Conservation (phyloP, 2,888 invertebrate species). For the Drosophila robusta region DNA sequence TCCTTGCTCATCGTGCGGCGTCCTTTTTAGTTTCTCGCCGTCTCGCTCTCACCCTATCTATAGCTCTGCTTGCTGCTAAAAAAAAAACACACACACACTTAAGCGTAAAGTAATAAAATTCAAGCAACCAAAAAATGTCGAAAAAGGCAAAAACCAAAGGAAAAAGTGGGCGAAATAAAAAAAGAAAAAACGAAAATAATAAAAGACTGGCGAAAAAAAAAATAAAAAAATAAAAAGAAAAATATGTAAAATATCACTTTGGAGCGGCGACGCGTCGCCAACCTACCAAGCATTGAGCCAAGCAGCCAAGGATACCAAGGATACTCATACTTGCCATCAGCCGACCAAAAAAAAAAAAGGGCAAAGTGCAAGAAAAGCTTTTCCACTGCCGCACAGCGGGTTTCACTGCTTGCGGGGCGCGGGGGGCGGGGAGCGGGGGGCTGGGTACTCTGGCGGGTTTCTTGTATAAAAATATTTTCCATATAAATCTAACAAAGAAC, state of each 20-base stretch:
- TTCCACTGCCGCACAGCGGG: constrained; percentile 56
- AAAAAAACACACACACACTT: constrained; percentile 62
- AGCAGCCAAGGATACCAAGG: constrained; percentile 39
- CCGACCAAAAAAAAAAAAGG: constrained; percentile 32
- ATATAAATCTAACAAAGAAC: constrained; percentile 82
- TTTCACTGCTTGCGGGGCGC: background rate
- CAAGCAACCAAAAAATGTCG: constrained; percentile 75
- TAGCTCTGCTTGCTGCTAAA: background rate
- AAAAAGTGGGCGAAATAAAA: constrained; percentile 25
- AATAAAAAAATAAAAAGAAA: constrained; percentile 32
- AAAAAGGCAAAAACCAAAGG: constrained; percentile 49
- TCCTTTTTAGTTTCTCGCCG: constrained; percentile 4
- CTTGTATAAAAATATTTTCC: constrained; percentile 81
- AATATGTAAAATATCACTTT: constrained; percentile 81
- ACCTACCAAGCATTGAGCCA: constrained; percentile 25
- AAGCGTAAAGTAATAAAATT: constrained; percentile 80
- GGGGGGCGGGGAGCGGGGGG: background rate
- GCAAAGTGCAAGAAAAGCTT: constrained; percentile 66
- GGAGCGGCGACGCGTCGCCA: constrained; percentile 62
- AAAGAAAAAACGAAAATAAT: constrained; percentile 32
- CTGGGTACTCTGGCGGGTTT: constrained; percentile 20
- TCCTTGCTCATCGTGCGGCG: constrained; percentile 5
- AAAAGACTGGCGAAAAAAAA: constrained; percentile 38
- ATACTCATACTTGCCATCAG: constrained; percentile 44
- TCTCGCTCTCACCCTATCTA: constrained; percentile 2